These are phyloP conservation scores for Myopa testacea DNA, from an alignment of 2,888 invertebrate genomes.

Conservation along the genomic window DNA sequence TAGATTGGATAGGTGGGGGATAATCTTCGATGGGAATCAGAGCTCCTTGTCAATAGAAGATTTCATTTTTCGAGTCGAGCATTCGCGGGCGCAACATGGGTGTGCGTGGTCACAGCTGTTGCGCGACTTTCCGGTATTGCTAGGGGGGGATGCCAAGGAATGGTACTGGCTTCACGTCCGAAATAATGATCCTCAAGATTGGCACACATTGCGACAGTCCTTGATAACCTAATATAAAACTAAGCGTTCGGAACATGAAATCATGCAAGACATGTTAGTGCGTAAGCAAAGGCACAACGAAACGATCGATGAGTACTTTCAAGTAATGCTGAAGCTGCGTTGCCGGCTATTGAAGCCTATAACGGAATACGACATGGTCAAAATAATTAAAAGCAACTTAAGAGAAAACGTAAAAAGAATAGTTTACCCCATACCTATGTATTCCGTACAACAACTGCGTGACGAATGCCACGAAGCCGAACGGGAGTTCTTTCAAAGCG, in stretches of 20 bases:
- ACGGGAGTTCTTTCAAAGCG: neutral
- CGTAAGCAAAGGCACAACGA: neutral
- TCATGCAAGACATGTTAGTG: conserved; percentile 12
- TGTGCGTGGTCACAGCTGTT: conserved; percentile 11
- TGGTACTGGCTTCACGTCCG: neutral
- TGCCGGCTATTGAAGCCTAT: neutral
- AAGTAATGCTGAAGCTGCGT: neutral
- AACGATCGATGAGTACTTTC: conserved; percentile 11
- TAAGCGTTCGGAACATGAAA: neutral
- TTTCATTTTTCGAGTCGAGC: conserved; percentile 18
- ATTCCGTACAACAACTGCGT: neutral
- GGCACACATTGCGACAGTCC: conserved; percentile 3
- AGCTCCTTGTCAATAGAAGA: conserved; percentile 14
- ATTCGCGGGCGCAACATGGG: neutral
- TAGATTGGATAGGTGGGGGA: conserved; percentile 19
- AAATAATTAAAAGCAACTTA: conserved; percentile 13
- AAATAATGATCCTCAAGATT: neutral
- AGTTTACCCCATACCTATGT: conserved; percentile 11
- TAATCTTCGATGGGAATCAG: neutral
- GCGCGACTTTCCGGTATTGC: conserved; percentile 8
- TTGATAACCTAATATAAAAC: neutral
- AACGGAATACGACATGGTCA: neutral
- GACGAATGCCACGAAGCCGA: conserved; percentile 20
- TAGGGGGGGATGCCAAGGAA: conserved; percentile 1
- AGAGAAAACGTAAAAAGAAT: conserved; percentile 3